Evolutionary conservation across 2,113 vertebrate species (phyloP), one percentile per base, ranked within the genome.

Genomic region (Camelus dromedarius): DNA sequence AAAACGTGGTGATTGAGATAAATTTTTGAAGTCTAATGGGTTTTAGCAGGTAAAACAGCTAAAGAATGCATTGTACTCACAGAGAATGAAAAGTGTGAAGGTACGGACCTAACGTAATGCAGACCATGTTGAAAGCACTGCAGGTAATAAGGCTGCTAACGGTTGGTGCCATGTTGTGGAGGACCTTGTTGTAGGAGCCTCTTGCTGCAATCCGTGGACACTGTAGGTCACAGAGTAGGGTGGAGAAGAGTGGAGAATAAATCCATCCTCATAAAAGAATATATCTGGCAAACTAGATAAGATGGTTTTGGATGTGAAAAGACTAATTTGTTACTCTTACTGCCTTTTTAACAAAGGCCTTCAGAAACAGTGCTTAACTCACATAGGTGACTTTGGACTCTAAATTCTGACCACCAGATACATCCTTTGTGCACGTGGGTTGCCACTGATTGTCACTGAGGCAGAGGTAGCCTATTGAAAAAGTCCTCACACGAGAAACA

Each of bases 1-100:
- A 58, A 89, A 89, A 22, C 19, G 16, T 72, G 15, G 8, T 72
- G 35, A 90, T 26, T 70, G 56, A 95, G 54, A 67, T 87, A 64
- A 82, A 30, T 67, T 86, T 38, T 54, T 87, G n/a, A 72, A 80
- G 10, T 64, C 16, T 30, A 48, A 64, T 50, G 32, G 7, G 7
- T 69, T 85, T 92, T 11, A 28, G 38, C 30, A 66, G 66, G 30
- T 58, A 64, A n/a, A 32, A 30, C 46, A 28, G 20, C 62, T 73
- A 54, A 70, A 7, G 2, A 11, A 48, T 32, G 62, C 10, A 32
- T 83, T 52, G 62, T 56, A 64, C 4, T 38, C 8, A 79, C 18
- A 83, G 30, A 67, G n/a, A 50, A 54, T 2, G 38, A 58, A 10
- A 14, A 26, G 1, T 60, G 20, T 64, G 30, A 62, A 82, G 32